Base-by-base conservation (phyloP, 2,888 invertebrate species). In the Pyralis farinalis region DNA sequence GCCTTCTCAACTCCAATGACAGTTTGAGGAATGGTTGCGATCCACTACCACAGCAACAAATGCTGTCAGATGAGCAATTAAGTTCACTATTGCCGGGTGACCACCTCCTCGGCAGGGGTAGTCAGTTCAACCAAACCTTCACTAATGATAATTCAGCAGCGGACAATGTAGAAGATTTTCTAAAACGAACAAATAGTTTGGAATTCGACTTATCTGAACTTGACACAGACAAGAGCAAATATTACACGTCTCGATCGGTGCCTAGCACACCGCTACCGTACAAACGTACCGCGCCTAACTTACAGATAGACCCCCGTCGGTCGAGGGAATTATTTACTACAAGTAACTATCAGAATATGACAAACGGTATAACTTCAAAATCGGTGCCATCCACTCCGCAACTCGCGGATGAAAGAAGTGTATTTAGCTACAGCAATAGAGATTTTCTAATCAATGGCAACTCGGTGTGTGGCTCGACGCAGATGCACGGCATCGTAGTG, bases 331-430 rank as follows among this genome's bases (percentile, higher is more conserved):
- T 80, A 29, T 84, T 84, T 51, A 51, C 78, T 1, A 53, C 79
- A 1, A 77, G 79, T 5, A 71, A 63, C 39, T 79, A 73, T 49
- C 51, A 72, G 1, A 68, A 53, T 45, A 54, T 63, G 36, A 59
- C 81, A n/a, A 88, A 91, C 53, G 91, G 91, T 29, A 89, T 91
- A 54, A 84, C 82, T 30, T 94, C 94, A 8, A 93, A 94, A 64
- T 95, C 95, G 0, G 94, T 95, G 76, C 95, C 95, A 12, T 93
- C 94, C 7, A 76, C 76, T 34, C 95, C 95, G 9, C 90, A 92
- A 55, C 72, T 92, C 44, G 78, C 83, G 8, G 83, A 89, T 48
- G 88, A 87, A 20, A 68, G 87, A 37, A 82, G 76, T 53, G 89
- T 91, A 31, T 92, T 92, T 56, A 91, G 91, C 44, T 92, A 92